These are phyloP conservation scores for Rutilus rutilus DNA, from an alignment of 2,113 vertebrate genomes.

Conservation along the genomic window DNA sequence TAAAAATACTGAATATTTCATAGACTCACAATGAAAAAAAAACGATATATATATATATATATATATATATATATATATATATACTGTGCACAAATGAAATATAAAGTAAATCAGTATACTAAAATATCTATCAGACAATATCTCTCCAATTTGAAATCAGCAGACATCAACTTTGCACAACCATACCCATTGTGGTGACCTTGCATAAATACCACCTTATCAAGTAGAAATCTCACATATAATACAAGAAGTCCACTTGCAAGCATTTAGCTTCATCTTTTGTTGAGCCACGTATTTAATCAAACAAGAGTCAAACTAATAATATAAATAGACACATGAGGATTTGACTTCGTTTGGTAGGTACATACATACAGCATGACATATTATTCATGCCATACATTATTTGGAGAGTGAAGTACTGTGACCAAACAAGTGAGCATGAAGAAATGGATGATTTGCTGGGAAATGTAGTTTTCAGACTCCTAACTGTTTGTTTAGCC, in stretches of 20 bases:
- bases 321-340: constrained; percentile 1
- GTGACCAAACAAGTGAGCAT: neutral
- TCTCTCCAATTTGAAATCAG: constrained; percentile 3
- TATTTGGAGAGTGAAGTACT: neutral
- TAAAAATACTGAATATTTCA: neutral
- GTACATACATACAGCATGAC: neutral
- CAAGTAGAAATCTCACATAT: neutral
- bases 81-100: constrained; percentile 12
- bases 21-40: constrained; percentile 4
- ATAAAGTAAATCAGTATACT: neutral
- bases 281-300: neutral
- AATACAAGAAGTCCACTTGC: constrained; percentile 10
- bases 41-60: no score
- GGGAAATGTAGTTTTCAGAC: constrained; percentile 69
- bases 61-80: neutral
- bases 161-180: neutral
- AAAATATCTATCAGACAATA: neutral
- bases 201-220: constrained; percentile 1
- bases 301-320: neutral
- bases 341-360: constrained; percentile 13
- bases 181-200: neutral
- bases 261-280: neutral
- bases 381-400: neutral
- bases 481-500: constrained; percentile 85
- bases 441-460: neutral